These are phyloP conservation scores for Mantis religiosa DNA, from an alignment of 2,888 invertebrate genomes.

Conservation along the genomic window DNA sequence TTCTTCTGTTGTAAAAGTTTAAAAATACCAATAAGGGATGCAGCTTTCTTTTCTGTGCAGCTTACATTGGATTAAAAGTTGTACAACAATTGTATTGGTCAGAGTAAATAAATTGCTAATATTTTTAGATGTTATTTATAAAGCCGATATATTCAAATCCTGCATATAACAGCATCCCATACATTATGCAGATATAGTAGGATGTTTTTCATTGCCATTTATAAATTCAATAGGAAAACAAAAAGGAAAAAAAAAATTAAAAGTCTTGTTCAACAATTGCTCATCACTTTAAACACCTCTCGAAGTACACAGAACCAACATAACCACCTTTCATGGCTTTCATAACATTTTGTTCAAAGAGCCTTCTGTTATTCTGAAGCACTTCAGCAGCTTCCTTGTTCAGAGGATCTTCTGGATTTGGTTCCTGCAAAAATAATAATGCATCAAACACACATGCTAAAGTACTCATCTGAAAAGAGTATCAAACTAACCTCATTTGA, in stretches of 20 bases:
- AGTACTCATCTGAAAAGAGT: too few relatives aligned
- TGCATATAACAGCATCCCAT: constrained; percentile 2
- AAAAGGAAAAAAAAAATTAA: not conserved
- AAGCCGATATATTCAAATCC: constrained; percentile 19
- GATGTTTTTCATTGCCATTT: not conserved
- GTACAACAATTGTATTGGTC: not conserved
- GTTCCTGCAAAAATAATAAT: constrained; percentile 64
- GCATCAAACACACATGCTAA: not conserved
- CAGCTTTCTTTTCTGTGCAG: not conserved
- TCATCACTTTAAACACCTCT: constrained; percentile 89
- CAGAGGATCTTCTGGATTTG: constrained; percentile 96
- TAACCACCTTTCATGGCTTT: constrained; percentile 95
- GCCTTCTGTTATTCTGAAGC: constrained; percentile 84
- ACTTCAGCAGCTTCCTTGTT: constrained; percentile 99
- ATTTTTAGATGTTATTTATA: constrained; percentile 15
- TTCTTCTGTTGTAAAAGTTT: not conserved
- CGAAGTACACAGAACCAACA: constrained; percentile 91
- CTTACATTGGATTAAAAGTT: constrained; percentile 9
- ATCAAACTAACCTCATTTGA: too few relatives aligned
- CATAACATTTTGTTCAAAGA: constrained; percentile 94
- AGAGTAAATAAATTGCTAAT: not conserved
- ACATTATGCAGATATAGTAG: not conserved
- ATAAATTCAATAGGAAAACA: not conserved
- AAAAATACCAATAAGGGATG: not conserved
- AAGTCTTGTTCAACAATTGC: not conserved